Percentiles rank a stretch among this genome's conserved stretches.
Evolutionary conservation across 2,797 vertebrate species (phyloP).

Genomic region (Galago senegalensis): DNA sequence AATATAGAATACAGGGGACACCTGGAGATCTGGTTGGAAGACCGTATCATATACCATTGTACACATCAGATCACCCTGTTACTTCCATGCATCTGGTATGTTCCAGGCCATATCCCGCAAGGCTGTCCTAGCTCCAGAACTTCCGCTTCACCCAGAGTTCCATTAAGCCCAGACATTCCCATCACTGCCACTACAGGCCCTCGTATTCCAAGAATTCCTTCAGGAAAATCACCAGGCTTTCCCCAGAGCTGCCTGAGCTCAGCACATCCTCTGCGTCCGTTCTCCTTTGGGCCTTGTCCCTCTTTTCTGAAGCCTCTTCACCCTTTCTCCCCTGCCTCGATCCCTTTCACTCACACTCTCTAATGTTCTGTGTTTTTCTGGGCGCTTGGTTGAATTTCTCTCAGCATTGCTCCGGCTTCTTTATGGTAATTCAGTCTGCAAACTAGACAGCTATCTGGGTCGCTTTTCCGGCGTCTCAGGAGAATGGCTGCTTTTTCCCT

Average conservation of each 20-base stretch:
- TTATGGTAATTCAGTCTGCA: conserved; percentile 93
- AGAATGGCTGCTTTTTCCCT: conserved; percentile 92
- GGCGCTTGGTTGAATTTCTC: conserved; percentile 87
- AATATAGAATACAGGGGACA: neutral
- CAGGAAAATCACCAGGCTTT: neutral
- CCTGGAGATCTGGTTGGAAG: neutral
- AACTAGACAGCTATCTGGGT: conserved; percentile 90
- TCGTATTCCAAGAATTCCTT: neutral
- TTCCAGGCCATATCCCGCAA: conserved; percentile 92
- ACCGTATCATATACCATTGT: neutral
- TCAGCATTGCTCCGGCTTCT: conserved; percentile 89
- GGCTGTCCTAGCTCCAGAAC: conserved; percentile 91
- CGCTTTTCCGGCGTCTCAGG: conserved; percentile 91
- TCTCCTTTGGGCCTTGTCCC: neutral
- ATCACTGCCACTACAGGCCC: too few species aligned
- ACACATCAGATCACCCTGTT: conserved; percentile 86
- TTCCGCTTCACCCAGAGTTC: conserved; percentile 91
- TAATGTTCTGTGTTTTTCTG: neutral
- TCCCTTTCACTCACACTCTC: conserved; percentile 66
- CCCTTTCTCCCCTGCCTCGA: conserved; percentile 82
- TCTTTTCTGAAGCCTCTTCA: neutral
- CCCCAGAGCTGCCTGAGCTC: neutral
- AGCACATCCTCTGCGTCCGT: neutral
- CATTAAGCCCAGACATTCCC: conserved; percentile 77
- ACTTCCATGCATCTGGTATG: conserved; percentile 91